These are phyloP conservation scores for Macaria notata DNA, from an alignment of 2,888 invertebrate species.

Conservation along the genomic window DNA sequence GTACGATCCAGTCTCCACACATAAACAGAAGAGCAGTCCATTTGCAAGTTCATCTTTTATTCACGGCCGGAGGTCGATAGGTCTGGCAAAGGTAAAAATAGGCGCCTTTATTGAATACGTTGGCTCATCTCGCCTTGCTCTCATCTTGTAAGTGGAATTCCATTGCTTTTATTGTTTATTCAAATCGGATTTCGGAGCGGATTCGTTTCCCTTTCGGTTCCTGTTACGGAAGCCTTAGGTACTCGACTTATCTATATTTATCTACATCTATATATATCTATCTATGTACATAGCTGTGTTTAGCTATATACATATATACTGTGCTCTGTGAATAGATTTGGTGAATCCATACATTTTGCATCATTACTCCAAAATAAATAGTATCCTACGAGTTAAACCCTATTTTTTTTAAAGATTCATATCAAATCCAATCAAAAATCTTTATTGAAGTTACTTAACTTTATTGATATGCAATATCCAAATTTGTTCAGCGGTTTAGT, in stretches of 20 bases:
- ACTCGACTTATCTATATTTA: conserved; percentile 1
- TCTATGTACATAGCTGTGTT: too few species aligned
- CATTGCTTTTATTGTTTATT: conserved; percentile 31
- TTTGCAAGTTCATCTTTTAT: conserved; percentile 58
- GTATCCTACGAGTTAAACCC: too few species aligned
- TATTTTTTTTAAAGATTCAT: too few species aligned
- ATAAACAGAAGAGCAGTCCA: conserved; percentile 21
- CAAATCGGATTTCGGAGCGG: conserved; percentile 18
- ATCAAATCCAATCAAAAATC: too few species aligned
- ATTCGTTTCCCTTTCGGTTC: conserved; percentile 17
- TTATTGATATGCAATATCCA: too few species aligned
- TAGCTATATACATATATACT: too few species aligned
- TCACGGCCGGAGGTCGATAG: conserved; percentile 43
- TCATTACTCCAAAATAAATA: too few species aligned
- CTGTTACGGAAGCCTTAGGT: conserved; percentile 10
- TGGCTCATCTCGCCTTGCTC: conserved; percentile 31
- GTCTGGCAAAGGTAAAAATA: conserved; percentile 46
- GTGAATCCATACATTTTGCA: too few species aligned
- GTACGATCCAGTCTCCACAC: conserved; percentile 5
- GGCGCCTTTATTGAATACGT: conserved; percentile 42
- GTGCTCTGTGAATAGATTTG: too few species aligned
- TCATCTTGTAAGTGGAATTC: conserved; percentile 34
- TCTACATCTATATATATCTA: not conserved
- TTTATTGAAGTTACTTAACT: too few species aligned
- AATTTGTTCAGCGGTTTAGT: too few species aligned